Evolutionary conservation across 2,113 vertebrate genomes (phyloP).

Genomic region (Grantiella picta): DNA sequence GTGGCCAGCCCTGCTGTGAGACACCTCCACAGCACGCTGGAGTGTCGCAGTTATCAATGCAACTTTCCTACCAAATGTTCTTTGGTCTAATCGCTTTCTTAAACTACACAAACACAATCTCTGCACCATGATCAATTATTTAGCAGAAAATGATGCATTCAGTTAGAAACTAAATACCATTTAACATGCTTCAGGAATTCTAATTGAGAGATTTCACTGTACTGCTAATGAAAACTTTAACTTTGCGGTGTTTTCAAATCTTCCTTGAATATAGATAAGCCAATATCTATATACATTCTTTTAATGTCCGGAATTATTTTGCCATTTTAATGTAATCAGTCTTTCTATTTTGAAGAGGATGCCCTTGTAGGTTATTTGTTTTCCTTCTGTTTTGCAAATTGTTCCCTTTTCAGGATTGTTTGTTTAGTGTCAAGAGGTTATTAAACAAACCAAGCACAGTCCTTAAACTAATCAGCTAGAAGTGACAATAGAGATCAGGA

Average conservation of each 20-base stretch:
- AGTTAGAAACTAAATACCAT: conserved; percentile 79
- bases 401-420: conserved; percentile 75
- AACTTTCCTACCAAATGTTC: conserved; percentile 69
- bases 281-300: conserved; percentile 68
- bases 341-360: conserved; percentile 39
- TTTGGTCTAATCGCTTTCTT: conserved; percentile 73
- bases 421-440: conserved; percentile 77
- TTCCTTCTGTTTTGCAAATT: conserved; percentile 75
- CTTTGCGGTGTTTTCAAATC: conserved; percentile 64
- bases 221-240: conserved; percentile 74
- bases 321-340: conserved; percentile 69
- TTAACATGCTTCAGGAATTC: conserved; percentile 75
- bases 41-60: conserved; percentile 54
- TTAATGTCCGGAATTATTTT: conserved; percentile 60
- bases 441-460: conserved; percentile 75
- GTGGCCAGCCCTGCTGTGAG: not conserved
- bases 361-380: conserved; percentile 77
- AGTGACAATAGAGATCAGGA: conserved; percentile 52
- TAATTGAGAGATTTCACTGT: conserved; percentile 65
- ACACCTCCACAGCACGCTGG: not conserved
- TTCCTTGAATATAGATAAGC: conserved; percentile 70
- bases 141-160: conserved; percentile 81
- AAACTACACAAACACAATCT: conserved; percentile 82
- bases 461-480: conserved; percentile 69
- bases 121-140: conserved; percentile 79